Conservation (phyloP, 2,113 vertebrate species). For the Rhinoderma darwinii region DNA sequence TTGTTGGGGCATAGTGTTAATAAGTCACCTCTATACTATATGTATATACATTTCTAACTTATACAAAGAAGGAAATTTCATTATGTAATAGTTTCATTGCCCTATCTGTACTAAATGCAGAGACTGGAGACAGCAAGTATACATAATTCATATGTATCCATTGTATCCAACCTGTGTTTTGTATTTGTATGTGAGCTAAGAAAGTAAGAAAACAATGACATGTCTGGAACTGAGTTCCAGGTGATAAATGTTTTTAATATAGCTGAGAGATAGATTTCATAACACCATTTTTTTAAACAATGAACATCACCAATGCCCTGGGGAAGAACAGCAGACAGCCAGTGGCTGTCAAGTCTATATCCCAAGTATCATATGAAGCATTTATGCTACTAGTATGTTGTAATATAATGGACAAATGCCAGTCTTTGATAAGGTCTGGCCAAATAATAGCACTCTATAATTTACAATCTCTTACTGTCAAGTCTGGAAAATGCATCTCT, state of each 20-base stretch:
- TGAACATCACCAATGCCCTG: constrained; percentile 19
- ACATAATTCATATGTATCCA: not conserved
- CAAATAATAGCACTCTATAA: constrained; percentile 23
- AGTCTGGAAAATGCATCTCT: constrained; percentile 15
- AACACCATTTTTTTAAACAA: constrained; percentile 26
- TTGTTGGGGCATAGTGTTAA: not conserved
- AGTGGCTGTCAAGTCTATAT: not conserved
- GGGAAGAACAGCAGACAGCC: constrained; percentile 2
- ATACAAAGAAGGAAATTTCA: not conserved
- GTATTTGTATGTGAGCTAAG: constrained; percentile 4
- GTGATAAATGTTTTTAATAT: constrained; percentile 55
- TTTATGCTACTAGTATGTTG: not conserved
- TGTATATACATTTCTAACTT: not conserved
- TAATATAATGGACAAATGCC: not conserved
- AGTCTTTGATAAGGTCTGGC: not conserved
- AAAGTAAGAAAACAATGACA: constrained; percentile 4
- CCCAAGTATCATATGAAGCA: not conserved
- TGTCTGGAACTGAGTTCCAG: constrained; percentile 22
- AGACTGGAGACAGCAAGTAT: not conserved
- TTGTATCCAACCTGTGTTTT: not conserved
- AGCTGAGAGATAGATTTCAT: constrained; percentile 42
- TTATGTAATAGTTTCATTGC: not conserved
- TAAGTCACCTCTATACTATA: not conserved
- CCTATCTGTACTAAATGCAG: not conserved
- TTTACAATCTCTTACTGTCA: constrained; percentile 10